A percentile compares a stretch with the other conserved stretches of the same genome.
These are phyloP conservation scores for Corythaixoides concolor DNA, from an alignment of 2,113 vertebrate genomes.

Conservation along the genomic window DNA sequence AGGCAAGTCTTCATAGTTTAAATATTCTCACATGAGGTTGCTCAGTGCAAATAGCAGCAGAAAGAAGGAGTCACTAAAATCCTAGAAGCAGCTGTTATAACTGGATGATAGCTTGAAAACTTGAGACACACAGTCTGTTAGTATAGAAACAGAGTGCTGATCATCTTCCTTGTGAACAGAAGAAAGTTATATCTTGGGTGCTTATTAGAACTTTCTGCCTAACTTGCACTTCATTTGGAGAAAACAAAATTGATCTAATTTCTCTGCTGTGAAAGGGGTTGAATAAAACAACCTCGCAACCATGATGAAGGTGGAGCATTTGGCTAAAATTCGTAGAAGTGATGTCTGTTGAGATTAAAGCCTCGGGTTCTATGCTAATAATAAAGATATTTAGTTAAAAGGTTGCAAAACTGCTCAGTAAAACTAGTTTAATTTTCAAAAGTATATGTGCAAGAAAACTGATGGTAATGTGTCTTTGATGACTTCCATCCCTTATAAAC, in stretches of 20 bases:
- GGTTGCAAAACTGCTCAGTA: background rate
- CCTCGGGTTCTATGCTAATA: background rate
- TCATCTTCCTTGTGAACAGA: background rate
- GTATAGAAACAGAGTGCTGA: background rate
- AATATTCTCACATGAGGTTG: background rate
- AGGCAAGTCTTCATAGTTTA: constrained; percentile 10
- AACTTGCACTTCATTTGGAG: background rate
- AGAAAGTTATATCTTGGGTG: background rate
- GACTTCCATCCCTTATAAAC: background rate
- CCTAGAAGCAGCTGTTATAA: background rate
- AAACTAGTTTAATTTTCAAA: background rate
- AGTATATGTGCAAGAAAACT: background rate
- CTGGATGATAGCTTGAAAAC: background rate
- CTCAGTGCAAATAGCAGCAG: background rate
- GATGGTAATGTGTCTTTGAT: background rate
- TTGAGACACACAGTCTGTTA: background rate
- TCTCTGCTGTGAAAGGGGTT: background rate
- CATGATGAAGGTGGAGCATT: background rate
- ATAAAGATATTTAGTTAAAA: background rate
- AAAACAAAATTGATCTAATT: background rate
- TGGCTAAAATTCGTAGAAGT: background rate
- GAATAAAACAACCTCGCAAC: background rate
- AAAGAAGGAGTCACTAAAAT: background rate
- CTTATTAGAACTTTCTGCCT: background rate
- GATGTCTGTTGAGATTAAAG: background rate